phyloP scores from a whole-genome alignment of 2,888 invertebrate genomes.

The Polyommatus icarus region DNA sequence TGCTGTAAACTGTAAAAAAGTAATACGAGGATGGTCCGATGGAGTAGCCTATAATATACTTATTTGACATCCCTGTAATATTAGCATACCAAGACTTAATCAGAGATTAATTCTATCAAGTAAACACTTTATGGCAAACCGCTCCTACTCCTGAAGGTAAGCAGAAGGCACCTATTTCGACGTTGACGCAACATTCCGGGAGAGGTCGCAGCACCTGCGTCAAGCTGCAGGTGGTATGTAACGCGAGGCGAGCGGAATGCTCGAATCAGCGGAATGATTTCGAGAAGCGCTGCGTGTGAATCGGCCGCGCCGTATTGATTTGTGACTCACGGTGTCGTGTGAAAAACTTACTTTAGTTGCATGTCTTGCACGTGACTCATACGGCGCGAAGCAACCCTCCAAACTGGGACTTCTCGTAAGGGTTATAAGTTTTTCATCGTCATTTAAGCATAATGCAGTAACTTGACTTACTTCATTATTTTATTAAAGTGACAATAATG shows the following conservation, averaged over 20 bases:
- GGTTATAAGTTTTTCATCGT: neutral
- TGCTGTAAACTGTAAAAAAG: no score
- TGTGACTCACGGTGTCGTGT: constrained; percentile 57
- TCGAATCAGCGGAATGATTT: constrained; percentile 59
- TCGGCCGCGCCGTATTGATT: constrained; percentile 44
- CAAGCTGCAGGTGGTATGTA: constrained; percentile 62
- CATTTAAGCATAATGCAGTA: neutral
- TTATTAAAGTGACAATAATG: neutral
- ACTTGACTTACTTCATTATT: neutral
- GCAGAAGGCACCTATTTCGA: neutral
- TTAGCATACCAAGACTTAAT: no score
- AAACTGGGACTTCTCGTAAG: neutral
- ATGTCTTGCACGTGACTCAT: constrained; percentile 13
- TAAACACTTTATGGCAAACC: no score
- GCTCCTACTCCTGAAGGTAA: neutral
- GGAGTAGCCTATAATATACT: no score
- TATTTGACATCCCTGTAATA: no score
- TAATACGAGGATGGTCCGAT: no score
- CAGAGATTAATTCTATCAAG: no score
- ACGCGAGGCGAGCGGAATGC: constrained; percentile 64
- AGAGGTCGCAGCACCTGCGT: neutral
- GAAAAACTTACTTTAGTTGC: constrained; percentile 40
- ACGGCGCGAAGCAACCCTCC: neutral
- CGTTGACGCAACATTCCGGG: neutral
- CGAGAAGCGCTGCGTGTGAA: constrained; percentile 61